Evolutionary conservation across 2,797 vertebrate species (phyloP), one percentile per base, ranked within the genome.

Genomic region (Hemibagrus guttatus): DNA sequence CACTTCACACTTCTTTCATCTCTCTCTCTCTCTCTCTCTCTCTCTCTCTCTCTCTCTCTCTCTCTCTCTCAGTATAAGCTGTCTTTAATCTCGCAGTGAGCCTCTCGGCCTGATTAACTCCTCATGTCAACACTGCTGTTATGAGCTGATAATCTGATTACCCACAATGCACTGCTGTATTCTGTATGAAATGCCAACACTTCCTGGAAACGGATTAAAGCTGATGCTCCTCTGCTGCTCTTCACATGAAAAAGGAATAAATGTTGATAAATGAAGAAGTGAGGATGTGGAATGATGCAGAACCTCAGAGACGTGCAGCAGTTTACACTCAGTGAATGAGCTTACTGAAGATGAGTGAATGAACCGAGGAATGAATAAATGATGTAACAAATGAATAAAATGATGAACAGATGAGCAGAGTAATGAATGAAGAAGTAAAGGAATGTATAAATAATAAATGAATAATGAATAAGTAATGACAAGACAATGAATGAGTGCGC

Each of bases 11-110:
- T 39, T 4, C 35, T 49, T n/a, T n/a, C 49, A 3, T 72, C 39
- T 46, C 19, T 72, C 69, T 72, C 69, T 84, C 54, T 76, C 71
- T 85, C 84, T 49, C 39, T 69, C 68, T 78, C 74, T 74, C 42
- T 78, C 72, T 46, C 72, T 52, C 8, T 49, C 46, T 78, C 75
- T 61, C 76, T 59, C 31, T 59, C 56, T 39, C 21, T 61, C 78
- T 61, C 56, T 61, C 12, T 42, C 56, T 26, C 23, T 16, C 31
- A 35, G 52, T 39, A 79, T 59, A 59, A 75, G 14, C 52, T 6
- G 1, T 23, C 16, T 58, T 31, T 58, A 58, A 31, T 78, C 28
- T 35, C 31, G 52, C 76, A 21, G 2, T 59, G 56, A 61, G 78
- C 31, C 35, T 42, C 58, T 80, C 23, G 7, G 21, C 23, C 58